Percentiles rank a stretch among this genome's conserved stretches.
Conservation (phyloP, 1,140 invertebrate genomes). For the Drosophila truncata region DNA sequence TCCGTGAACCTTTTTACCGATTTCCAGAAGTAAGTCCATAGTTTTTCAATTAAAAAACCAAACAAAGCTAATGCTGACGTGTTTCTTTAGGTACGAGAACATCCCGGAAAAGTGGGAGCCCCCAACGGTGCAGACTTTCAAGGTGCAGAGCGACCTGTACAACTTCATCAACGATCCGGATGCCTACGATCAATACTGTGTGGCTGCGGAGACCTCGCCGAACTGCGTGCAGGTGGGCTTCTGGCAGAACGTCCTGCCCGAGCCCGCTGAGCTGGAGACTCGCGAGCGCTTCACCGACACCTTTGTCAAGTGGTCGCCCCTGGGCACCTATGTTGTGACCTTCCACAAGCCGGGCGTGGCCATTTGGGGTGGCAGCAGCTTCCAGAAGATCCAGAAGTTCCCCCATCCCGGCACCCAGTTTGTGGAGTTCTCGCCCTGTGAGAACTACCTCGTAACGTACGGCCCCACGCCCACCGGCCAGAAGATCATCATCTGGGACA, state of each 20-base stretch:
- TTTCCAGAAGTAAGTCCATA: conserved; percentile 93
- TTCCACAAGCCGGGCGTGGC: conserved; percentile 98
- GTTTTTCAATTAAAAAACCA: too few relatives aligned
- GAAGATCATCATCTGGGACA: conserved; percentile 97
- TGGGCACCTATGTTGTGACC: conserved; percentile 98
- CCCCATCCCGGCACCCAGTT: conserved; percentile 96
- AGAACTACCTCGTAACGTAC: conserved; percentile 98
- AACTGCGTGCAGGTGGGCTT: conserved; percentile 92
- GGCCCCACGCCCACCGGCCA: conserved; percentile 89
- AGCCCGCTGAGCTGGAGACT: conserved; percentile 93
- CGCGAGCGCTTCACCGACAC: conserved; percentile 91
- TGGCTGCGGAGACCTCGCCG: conserved; percentile 92
- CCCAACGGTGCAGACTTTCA: conserved; percentile 94
- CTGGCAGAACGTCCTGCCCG: conserved; percentile 95
- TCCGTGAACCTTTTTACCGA: conserved; percentile 98
- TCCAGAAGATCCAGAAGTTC: conserved; percentile 96
- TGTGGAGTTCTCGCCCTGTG: conserved; percentile 99
- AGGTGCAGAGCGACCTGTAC: conserved; percentile 94
- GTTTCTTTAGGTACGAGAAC: conserved; percentile 90
- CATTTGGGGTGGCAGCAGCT: conserved; percentile 98
- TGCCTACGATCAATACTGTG: conserved; percentile 97
- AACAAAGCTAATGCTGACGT: background rate
- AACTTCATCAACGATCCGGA: conserved; percentile 96
- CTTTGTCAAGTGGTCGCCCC: conserved; percentile 98
- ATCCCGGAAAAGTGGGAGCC: conserved; percentile 97